Conservation (phyloP, 37 sponge, comb jelly and placozoan species). For the Hexactinellida sp. region DNA sequence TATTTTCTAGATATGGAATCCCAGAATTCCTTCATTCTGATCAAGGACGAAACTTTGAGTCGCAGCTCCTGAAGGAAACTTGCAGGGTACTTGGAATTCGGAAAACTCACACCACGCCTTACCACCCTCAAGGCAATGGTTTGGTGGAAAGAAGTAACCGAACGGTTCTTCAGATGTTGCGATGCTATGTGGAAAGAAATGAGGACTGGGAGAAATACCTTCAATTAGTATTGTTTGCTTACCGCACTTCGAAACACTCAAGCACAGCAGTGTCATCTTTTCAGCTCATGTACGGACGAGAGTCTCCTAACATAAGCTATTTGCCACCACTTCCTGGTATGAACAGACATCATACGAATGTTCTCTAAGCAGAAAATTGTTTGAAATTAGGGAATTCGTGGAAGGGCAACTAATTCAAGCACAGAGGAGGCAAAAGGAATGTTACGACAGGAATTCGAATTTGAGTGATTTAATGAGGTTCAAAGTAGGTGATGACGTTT, state of each 20-base stretch:
- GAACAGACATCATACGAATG: background rate
- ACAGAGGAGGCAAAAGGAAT: background rate
- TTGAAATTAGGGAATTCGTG: conserved; percentile 11
- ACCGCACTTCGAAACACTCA: conserved; percentile 23
- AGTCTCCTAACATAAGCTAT: background rate
- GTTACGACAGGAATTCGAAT: background rate
- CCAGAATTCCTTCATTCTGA: conserved; percentile 37
- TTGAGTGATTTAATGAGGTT: background rate
- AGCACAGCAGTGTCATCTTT: conserved; percentile 16
- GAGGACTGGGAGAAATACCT: conserved; percentile 45
- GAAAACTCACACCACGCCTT: conserved; percentile 32
- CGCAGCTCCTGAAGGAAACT: conserved; percentile 21
- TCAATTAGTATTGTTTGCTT: conserved; percentile 30
- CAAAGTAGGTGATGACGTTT: conserved; percentile 31
- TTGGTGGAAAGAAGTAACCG: conserved; percentile 48
- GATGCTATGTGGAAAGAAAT: conserved; percentile 23
- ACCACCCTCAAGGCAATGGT: conserved; percentile 42
- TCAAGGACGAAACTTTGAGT: conserved; percentile 48
- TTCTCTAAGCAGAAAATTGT: background rate
- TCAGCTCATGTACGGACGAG: conserved; percentile 18
- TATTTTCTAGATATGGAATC: conserved; percentile 22
- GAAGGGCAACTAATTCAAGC: conserved; percentile 5
- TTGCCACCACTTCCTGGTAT: background rate
- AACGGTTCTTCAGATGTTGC: conserved; percentile 32
- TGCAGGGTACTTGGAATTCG: conserved; percentile 31